Percentiles rank a stretch among this genome's conserved stretches.
Conservation (phyloP, 2,113 vertebrate species). For the Etia nguti region DNA sequence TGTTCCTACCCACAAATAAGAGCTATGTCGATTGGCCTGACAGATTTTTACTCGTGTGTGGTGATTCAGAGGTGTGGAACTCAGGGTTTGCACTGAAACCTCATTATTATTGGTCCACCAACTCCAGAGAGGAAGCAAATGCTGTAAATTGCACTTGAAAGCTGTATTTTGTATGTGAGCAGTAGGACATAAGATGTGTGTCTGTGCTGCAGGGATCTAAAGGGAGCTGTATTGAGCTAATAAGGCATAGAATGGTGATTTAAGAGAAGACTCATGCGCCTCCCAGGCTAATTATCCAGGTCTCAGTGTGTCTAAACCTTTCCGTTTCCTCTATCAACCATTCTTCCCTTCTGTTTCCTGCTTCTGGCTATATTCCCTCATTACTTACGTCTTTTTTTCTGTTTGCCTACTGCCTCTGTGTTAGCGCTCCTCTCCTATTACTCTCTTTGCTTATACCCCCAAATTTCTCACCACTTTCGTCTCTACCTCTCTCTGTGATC, state of each 20-base stretch:
- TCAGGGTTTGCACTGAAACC: background rate
- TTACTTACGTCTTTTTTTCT: background rate
- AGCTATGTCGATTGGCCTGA: background rate
- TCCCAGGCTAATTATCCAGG: slow-evolving; percentile 52
- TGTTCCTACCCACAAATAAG: background rate
- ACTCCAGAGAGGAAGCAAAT: background rate
- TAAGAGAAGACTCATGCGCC: slow-evolving; percentile 15
- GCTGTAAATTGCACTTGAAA: background rate
- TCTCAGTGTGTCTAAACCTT: slow-evolving; percentile 31
- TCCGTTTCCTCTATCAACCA: slow-evolving; percentile 24
- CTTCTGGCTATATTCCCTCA: slow-evolving; percentile 14
- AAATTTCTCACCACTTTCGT: background rate
- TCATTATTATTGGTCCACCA: background rate
- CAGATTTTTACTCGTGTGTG: background rate
- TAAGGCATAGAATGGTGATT: slow-evolving; percentile 42
- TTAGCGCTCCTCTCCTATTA: background rate
- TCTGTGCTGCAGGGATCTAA: slow-evolving; percentile 9
- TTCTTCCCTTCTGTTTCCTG: slow-evolving; percentile 1
- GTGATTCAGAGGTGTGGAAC: background rate
- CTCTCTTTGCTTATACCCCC: background rate
- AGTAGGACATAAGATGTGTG: background rate
- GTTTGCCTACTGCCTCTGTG: background rate
- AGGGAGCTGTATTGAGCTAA: slow-evolving; percentile 32
- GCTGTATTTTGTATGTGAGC: background rate
- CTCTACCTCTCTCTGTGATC: background rate